phyloP scores from a whole-genome alignment of 2,888 invertebrate species.

The Gandaritis pyraliata region DNA sequence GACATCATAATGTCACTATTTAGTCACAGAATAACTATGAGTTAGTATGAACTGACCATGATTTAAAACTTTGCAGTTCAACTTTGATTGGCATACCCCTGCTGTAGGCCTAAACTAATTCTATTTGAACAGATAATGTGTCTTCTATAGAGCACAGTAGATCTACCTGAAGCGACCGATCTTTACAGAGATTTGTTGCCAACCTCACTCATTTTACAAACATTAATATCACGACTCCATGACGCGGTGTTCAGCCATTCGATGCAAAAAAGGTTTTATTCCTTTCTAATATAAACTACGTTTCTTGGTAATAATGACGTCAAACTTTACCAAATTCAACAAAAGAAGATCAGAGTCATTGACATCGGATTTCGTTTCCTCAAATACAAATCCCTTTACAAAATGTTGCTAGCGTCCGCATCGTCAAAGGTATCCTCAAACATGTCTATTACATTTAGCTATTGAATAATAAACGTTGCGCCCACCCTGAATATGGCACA shows the following conservation, averaged over 20 bases:
- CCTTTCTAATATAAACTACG: neutral
- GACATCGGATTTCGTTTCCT: conserved; percentile 30
- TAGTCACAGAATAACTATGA: too few species aligned
- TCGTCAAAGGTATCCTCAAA: conserved; percentile 50
- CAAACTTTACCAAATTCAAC: conserved; percentile 19
- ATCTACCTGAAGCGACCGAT: too few species aligned
- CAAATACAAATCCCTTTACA: conserved; percentile 42
- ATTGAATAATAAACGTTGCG: conserved; percentile 75
- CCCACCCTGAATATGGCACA: conserved; percentile 58
- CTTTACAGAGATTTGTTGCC: neutral
- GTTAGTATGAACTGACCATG: too few species aligned
- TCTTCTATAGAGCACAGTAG: too few species aligned
- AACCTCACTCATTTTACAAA: conserved; percentile 10
- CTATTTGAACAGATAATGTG: too few species aligned
- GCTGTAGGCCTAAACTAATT: too few species aligned
- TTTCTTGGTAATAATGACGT: conserved; percentile 8
- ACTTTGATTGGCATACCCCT: too few species aligned
- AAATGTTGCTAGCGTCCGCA: conserved; percentile 38
- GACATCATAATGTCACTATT: too few species aligned
- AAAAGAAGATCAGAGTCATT: conserved; percentile 24
- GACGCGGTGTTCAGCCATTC: conserved; percentile 10
- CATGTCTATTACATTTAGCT: conserved; percentile 71
- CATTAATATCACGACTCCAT: conserved; percentile 10
- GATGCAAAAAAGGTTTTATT: neutral
- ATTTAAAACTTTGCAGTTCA: too few species aligned